phyloP scores from a whole-genome alignment of 2,113 vertebrate species.

The Pitta sordida region DNA sequence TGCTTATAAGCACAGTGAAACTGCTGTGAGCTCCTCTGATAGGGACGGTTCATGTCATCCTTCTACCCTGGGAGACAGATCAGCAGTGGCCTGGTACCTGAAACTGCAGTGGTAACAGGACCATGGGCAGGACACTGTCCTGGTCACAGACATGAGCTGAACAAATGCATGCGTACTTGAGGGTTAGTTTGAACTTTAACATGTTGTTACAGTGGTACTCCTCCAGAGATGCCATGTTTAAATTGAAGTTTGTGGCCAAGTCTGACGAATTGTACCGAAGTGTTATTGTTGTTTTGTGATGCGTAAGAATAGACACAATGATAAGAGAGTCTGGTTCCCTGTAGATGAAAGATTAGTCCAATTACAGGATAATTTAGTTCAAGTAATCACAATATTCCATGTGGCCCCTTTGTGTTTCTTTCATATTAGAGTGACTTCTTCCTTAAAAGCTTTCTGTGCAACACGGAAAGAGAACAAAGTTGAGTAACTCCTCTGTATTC shows the following conservation, averaged over 20 bases:
- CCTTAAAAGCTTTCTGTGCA: not conserved
- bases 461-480: not conserved
- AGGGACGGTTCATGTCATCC: not conserved
- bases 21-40: not conserved
- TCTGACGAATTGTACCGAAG: not conserved
- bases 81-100: not conserved
- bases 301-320: not conserved
- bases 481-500: not conserved
- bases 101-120: not conserved
- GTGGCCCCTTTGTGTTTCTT: not conserved
- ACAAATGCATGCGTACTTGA: not conserved
- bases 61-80: not conserved
- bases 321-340: not conserved
- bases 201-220: not conserved
- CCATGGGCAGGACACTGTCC: not conserved
- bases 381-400: not conserved
- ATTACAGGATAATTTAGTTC: not conserved
- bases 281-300: not conserved
- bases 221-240: not conserved
- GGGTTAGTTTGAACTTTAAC: not conserved
- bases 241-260: not conserved
- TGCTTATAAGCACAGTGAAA: not conserved
- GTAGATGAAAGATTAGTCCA: not conserved
- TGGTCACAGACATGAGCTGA: not conserved
- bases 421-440: not conserved